Conservation (phyloP, 2,113 vertebrate species). For the Scartelaos histophorus region DNA sequence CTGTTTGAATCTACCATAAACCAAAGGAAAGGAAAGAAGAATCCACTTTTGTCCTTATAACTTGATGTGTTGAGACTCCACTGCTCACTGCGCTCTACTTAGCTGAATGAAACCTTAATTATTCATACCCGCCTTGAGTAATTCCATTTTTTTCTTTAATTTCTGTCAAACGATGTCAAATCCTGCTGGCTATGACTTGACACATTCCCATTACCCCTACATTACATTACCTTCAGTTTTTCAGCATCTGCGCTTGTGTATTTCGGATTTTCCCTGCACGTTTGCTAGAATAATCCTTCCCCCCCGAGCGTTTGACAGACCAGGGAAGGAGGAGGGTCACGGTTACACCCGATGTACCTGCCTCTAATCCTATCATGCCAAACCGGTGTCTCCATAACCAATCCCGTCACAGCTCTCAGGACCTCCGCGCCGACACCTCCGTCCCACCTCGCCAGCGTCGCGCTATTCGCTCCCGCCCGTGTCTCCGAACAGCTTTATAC, state of each 20-base stretch:
- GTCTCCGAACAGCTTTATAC: constrained; percentile 35
- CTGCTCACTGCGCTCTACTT: background rate
- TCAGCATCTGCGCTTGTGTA: constrained; percentile 12
- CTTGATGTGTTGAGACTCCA: background rate
- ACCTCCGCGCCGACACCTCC: constrained; percentile 54
- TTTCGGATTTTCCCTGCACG: constrained; percentile 20
- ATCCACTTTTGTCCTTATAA: background rate
- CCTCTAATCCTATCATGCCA: constrained; percentile 69
- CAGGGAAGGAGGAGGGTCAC: constrained; percentile 12
- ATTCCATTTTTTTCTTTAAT: background rate
- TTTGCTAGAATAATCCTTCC: constrained; percentile 52
- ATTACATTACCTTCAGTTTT: constrained; percentile 14
- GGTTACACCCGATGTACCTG: constrained; percentile 72
- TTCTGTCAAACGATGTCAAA: constrained; percentile 2
- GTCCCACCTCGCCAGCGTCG: constrained; percentile 49
- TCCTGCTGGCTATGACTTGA: constrained; percentile 5
- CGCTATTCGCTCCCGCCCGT: constrained; percentile 35
- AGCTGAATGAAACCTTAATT: constrained; percentile 6
- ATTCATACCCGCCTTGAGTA: constrained; percentile 9
- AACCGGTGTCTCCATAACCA: constrained; percentile 64
- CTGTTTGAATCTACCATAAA: background rate
- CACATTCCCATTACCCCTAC: constrained; percentile 14
- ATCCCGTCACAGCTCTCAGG: constrained; percentile 62
- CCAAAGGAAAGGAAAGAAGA: background rate
- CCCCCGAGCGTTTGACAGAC: constrained; percentile 57